Evolutionary conservation across 2,888 invertebrate genomes (phyloP).

Genomic region (Epinotia brunnichana): DNA sequence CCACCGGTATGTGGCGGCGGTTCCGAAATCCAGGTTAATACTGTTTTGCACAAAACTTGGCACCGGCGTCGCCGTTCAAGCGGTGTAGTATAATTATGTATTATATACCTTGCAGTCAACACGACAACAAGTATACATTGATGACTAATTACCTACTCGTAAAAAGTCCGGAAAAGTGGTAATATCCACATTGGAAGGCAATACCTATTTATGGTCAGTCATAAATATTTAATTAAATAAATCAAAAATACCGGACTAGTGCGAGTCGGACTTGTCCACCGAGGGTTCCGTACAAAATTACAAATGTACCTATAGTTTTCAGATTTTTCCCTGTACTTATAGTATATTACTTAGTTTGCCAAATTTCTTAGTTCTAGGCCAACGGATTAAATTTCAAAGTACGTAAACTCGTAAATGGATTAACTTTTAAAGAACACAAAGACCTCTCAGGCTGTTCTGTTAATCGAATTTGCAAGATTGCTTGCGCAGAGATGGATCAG

Average conservation of each 20-base stretch:
- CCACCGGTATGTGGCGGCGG: conserved; percentile 38
- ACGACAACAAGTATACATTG: conserved; percentile 29
- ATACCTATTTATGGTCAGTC: not conserved
- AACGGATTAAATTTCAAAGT: too few species aligned
- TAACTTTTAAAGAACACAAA: too few species aligned
- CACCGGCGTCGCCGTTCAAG: conserved; percentile 19
- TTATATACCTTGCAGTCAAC: conserved; percentile 45
- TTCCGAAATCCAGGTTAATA: conserved; percentile 44
- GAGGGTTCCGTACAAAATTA: too few species aligned
- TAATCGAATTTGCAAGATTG: not conserved
- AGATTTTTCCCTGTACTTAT: too few species aligned
- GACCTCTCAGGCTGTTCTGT: conserved; percentile 7
- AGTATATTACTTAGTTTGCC: too few species aligned
- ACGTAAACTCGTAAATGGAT: too few species aligned
- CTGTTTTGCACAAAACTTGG: conserved; percentile 40
- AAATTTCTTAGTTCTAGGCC: too few species aligned
- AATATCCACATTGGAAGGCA: too few species aligned
- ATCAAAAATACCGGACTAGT: too few species aligned
- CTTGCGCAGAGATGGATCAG: conserved; percentile 4
- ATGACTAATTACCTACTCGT: not conserved
- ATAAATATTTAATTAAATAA: too few species aligned
- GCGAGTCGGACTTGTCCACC: too few species aligned
- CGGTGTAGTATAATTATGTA: not conserved
- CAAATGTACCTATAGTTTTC: too few species aligned
- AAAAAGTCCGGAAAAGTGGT: not conserved